Evolutionary conservation across 1,140 invertebrate genomes (phyloP).

Genomic region (Parapsyche elsis): DNA sequence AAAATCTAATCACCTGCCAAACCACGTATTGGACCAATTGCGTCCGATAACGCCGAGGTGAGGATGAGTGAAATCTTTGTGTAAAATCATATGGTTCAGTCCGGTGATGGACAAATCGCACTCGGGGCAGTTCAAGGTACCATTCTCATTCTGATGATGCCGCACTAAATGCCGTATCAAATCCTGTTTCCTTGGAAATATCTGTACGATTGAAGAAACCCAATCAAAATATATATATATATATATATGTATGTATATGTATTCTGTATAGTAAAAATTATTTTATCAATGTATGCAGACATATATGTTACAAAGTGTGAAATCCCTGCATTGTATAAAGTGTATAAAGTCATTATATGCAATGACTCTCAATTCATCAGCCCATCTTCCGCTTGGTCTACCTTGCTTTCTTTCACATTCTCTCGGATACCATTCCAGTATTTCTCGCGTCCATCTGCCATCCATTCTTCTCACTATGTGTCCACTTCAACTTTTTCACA

Average conservation of each 20-base stretch:
- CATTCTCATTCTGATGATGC: neutral
- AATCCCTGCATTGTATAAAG: too few species aligned
- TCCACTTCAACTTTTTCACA: too few species aligned
- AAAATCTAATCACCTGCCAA: neutral
- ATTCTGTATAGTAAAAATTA: neutral
- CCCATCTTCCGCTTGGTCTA: too few species aligned
- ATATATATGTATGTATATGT: neutral
- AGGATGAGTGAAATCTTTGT: neutral
- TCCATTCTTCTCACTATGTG: too few species aligned
- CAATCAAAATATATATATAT: conserved; percentile 14
- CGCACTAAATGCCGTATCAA: neutral
- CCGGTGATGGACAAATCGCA: neutral
- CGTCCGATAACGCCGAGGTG: neutral
- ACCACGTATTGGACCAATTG: conserved; percentile 13
- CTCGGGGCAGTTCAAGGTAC: neutral
- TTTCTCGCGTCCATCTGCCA: too few species aligned
- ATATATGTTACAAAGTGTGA: too few species aligned
- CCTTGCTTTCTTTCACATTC: too few species aligned
- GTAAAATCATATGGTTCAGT: neutral
- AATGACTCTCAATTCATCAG: too few species aligned
- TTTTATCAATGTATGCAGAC: too few species aligned
- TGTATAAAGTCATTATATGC: too few species aligned
- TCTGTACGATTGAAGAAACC: too few species aligned
- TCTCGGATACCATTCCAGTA: too few species aligned
- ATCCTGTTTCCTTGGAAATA: neutral